Conservation (phyloP, 1,140 invertebrate species). For the Stenopsyche tienmushanensis region DNA sequence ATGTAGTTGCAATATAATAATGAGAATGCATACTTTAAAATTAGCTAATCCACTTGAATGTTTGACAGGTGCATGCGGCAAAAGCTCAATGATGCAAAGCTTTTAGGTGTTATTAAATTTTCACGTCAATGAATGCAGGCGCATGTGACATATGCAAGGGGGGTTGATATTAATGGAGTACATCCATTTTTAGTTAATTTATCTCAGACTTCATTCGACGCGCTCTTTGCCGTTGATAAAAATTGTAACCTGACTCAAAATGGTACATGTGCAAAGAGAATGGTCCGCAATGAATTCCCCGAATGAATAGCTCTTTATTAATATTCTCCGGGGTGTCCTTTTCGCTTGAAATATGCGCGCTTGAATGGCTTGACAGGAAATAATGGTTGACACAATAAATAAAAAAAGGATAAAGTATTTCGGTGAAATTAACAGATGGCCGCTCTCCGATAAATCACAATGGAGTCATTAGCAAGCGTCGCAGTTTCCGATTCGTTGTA, state of each 20-base stretch:
- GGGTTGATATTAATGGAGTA: neutral
- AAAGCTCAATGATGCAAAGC: slow-evolving; percentile 32
- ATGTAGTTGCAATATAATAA: no score
- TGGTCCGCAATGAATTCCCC: neutral
- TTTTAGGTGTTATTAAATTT: slow-evolving; percentile 39
- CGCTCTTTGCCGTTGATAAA: slow-evolving; percentile 15
- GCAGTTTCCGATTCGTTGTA: neutral
- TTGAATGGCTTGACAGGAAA: neutral
- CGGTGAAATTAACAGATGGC: slow-evolving; percentile 11
- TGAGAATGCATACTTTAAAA: no score
- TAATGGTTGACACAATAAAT: neutral
- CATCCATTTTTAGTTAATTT: neutral
- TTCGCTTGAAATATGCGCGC: neutral
- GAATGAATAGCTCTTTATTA: neutral
- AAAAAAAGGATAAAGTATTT: neutral
- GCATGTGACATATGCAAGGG: slow-evolving; percentile 28
- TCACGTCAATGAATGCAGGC: slow-evolving; percentile 37
- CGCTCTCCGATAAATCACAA: neutral
- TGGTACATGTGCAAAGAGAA: neutral
- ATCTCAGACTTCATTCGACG: slow-evolving; percentile 6
- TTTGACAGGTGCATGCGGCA: neutral
- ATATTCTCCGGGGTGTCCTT: neutral
- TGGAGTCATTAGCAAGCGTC: neutral
- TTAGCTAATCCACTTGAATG: no score
- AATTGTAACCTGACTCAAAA: slow-evolving; percentile 21